Evolutionary conservation across 2,888 invertebrate genomes (phyloP).

Genomic region (Hypomecis atomaria): DNA sequence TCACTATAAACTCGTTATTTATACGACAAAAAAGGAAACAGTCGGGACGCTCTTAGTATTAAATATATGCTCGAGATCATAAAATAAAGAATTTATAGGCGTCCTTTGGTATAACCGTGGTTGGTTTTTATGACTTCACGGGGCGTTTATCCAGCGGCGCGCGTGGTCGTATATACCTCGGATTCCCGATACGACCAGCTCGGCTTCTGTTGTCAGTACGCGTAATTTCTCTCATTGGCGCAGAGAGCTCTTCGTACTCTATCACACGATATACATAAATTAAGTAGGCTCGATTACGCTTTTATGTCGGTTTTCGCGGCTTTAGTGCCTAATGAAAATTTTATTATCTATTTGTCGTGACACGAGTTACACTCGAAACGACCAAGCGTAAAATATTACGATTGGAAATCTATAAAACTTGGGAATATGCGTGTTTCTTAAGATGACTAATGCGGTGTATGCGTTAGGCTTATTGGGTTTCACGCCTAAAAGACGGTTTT

Average conservation of each 20-base stretch:
- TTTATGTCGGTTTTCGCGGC: constrained; percentile 38
- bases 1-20: constrained; percentile 76
- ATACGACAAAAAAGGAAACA: constrained; percentile 78
- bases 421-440: constrained; percentile 26
- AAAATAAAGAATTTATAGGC: constrained; percentile 84
- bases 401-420: constrained; percentile 36
- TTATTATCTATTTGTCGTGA: constrained; percentile 41
- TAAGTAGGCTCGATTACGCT: constrained; percentile 40
- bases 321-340: constrained; percentile 42
- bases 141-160: constrained; percentile 75
- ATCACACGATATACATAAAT: constrained; percentile 39
- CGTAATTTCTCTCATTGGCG: constrained; percentile 58
- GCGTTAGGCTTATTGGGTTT: constrained; percentile 32
- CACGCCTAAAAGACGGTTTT: constrained; percentile 32
- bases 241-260: constrained; percentile 23
- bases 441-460: constrained; percentile 40
- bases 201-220: constrained; percentile 60
- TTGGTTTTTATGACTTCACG: constrained; percentile 81
- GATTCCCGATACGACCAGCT: constrained; percentile 66
- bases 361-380: constrained; percentile 28
- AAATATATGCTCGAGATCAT: constrained; percentile 80
- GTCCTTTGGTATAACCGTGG: constrained; percentile 82
- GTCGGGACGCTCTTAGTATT: constrained; percentile 77
- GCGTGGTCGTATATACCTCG: constrained; percentile 67
- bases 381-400: constrained; percentile 36